Evolutionary conservation across 53 echinoderm and acorn worm species (phyloP).

Genomic region (Actinopyga echinites): DNA sequence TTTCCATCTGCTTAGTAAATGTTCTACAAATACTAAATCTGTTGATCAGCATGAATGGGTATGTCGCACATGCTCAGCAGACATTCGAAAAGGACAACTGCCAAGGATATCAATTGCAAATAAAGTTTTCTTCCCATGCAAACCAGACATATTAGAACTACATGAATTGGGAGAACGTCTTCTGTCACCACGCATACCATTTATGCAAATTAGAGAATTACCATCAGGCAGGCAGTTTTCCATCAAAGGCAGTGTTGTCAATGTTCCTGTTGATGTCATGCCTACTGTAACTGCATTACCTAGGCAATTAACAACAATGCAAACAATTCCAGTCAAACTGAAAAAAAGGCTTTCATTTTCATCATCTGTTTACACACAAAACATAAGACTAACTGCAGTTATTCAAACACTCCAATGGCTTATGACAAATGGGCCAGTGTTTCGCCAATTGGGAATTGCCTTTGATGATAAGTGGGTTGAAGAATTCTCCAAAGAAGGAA

Average conservation of each 20-base stretch:
- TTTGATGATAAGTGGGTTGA: constrained; percentile 1
- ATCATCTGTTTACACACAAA: constrained; percentile 13
- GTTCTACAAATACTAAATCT: not conserved
- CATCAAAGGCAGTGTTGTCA: constrained; percentile 55
- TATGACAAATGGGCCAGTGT: constrained; percentile 25
- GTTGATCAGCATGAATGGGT: constrained; percentile 36
- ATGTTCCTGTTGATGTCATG: constrained; percentile 51
- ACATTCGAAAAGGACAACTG: constrained; percentile 12
- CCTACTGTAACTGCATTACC: constrained; percentile 38
- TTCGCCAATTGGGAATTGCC: not conserved
- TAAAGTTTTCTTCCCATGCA: not conserved
- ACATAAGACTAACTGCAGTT: constrained; percentile 40
- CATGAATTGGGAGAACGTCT: constrained; percentile 42
- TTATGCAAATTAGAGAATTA: constrained; percentile 55
- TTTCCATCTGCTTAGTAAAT: not conserved
- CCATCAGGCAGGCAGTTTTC: constrained; percentile 52
- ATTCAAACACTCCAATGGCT: constrained; percentile 42
- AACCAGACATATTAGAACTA: constrained; percentile 28
- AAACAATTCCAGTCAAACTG: constrained; percentile 55
- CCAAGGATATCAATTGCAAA: constrained; percentile 12
- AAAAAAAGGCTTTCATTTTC: constrained; percentile 26
- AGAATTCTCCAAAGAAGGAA: not conserved
- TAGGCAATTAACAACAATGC: not conserved
- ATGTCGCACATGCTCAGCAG: constrained; percentile 30
- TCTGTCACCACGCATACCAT: constrained; percentile 42